Base-by-base conservation (phyloP, 2,888 invertebrate genomes). In the Oxytorus armatus region DNA sequence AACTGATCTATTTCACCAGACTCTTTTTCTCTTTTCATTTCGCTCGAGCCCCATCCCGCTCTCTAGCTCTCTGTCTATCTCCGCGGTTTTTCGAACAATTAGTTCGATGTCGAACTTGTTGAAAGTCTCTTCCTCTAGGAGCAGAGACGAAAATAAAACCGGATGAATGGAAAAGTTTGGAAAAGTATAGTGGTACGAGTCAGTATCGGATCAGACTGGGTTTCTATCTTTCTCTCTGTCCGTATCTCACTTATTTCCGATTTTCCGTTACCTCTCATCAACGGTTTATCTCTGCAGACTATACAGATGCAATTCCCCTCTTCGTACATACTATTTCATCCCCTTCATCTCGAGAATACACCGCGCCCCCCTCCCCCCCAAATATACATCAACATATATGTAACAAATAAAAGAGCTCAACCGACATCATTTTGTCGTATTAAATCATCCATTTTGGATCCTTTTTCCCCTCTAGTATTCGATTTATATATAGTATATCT, bases 171-270 rank as follows among this genome's bases (percentile, higher is more conserved):
- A 39, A 77, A 77, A 77, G 63, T 63, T 77, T 55, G 53, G 16
- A 18, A 70, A 70, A 77, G 63, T 70, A n/a, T n/a, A 77, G 77
- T 55, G 63, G 55, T 70, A 77, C 63, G 77, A 77, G 77, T 77
- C 61, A 44, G 69, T 77, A 77, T 77, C 55, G 70, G 77, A 65
- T 77, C 63, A 70, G 63, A 51, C 70, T 18, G 21, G 42, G 21
- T n/a, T 18, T 8, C 25, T 53, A 42, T 49, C 11, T 3, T 7
- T 25, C 47, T 59, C 18, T 55, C 36, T 75, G 51, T 49, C 44
- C 51, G 66, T n/a, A 47, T 79, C 77, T 69, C 72, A 72, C 59
- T 47, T 79, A 78, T 82, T 79, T 79, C 78, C 84, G 85, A 70
- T 86, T 84, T 85, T 86, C 76, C 72, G 55, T 47, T 44, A 23